Conservation (phyloP, 2,113 vertebrate species). For the Hydrochoerus hydrochaeris region DNA sequence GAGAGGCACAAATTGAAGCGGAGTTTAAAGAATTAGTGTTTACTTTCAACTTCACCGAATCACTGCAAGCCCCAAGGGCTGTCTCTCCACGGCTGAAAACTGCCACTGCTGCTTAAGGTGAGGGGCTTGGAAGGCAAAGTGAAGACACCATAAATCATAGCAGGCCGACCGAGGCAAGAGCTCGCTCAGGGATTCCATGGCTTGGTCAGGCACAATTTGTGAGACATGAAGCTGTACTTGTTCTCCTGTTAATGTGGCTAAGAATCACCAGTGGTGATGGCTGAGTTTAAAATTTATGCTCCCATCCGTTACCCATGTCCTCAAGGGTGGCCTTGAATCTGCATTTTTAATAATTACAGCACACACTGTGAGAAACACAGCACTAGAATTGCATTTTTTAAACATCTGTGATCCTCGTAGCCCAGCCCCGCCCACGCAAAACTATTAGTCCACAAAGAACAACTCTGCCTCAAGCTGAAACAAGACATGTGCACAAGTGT, state of each 20-base stretch:
- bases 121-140: background rate
- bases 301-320: background rate
- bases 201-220: background rate
- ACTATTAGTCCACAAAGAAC: background rate
- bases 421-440: background rate
- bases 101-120: background rate
- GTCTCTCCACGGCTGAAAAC: background rate
- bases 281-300: background rate
- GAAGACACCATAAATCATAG: background rate
- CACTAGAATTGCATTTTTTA: background rate
- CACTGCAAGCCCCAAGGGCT: constrained; percentile 9
- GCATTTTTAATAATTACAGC: background rate
- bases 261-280: background rate
- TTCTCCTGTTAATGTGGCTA: background rate
- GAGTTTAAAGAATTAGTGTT: constrained; percentile 58
- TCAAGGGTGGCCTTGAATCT: background rate
- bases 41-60: constrained; percentile 54
- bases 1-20: constrained; percentile 23
- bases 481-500: constrained; percentile 25
- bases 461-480: constrained; percentile 26
- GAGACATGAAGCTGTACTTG: background rate
- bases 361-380: constrained; percentile 14
- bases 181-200: background rate
- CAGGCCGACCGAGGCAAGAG: constrained; percentile 17
- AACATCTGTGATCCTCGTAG: background rate